phyloP scores from a whole-genome alignment of 2,113 vertebrate genomes.

The Maccullochella peelii region DNA sequence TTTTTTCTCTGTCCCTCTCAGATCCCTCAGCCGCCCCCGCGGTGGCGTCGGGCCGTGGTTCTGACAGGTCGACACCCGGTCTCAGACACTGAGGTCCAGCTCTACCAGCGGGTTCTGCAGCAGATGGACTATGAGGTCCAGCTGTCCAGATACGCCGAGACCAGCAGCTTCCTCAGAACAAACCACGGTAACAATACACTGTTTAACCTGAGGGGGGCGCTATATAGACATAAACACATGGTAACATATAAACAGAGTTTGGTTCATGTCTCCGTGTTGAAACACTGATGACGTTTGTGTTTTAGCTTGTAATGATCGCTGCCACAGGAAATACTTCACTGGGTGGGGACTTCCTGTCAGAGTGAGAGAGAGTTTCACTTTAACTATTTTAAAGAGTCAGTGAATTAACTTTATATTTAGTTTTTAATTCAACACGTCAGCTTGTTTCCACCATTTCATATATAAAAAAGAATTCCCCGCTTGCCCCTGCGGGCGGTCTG shows the following conservation, averaged over 20 bases:
- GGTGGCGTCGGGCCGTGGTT: constrained; percentile 75
- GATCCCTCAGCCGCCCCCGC: constrained; percentile 53
- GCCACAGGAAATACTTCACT: neutral
- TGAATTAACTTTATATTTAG: no score
- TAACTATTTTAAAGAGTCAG: no score
- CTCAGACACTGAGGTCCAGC: constrained; percentile 79
- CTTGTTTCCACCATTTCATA: no score
- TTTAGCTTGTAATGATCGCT: no score
- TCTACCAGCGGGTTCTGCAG: constrained; percentile 85
- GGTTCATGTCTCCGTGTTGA: neutral
- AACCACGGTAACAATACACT: constrained; percentile 41
- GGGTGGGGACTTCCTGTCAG: constrained; percentile 62
- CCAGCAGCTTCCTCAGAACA: constrained; percentile 60
- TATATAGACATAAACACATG: no score
- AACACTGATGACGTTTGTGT: neutral
- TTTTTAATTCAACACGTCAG: no score
- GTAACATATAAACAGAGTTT: no score
- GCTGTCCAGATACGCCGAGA: constrained; percentile 78
- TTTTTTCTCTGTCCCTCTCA: constrained; percentile 43
- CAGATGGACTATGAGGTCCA: constrained; percentile 85
- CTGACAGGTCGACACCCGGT: constrained; percentile 78
- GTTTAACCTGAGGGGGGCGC: neutral
- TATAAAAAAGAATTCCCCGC: no score
- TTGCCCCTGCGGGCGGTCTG: no score
- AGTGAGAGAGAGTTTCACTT: no score